These are phyloP conservation scores for Corythucha ciliata DNA, from an alignment of 2,888 invertebrate genomes.

Conservation along the genomic window DNA sequence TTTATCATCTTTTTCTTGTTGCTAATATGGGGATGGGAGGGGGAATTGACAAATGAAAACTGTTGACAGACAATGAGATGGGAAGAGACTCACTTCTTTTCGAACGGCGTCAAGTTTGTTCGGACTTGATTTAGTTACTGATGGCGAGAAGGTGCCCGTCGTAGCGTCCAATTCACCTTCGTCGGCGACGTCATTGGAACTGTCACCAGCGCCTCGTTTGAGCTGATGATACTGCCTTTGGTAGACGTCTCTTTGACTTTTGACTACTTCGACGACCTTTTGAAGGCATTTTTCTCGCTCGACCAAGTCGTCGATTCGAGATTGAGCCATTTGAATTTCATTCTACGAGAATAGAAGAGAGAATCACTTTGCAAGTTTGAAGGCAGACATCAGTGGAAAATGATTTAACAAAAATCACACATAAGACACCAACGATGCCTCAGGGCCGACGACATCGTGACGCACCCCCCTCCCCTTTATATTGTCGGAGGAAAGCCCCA, in stretches of 20 bases:
- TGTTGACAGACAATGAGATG: neutral
- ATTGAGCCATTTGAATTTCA: constrained; percentile 22
- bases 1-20: neutral
- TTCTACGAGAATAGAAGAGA: constrained; percentile 18
- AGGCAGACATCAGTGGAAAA: too few relatives aligned
- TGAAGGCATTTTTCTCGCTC: constrained; percentile 29
- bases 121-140: neutral
- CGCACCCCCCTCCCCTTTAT: too few relatives aligned
- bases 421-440: too few relatives aligned
- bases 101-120: neutral
- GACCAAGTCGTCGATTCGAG: constrained; percentile 24
- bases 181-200: too few relatives aligned
- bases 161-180: too few relatives aligned
- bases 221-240: constrained; percentile 30
- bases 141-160: too few relatives aligned
- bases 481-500: too few relatives aligned
- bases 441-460: too few relatives aligned
- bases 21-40: neutral
- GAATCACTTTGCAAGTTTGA: too few relatives aligned
- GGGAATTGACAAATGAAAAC: too few relatives aligned
- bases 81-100: neutral
- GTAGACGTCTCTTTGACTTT: constrained; percentile 33
- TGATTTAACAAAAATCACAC: too few relatives aligned
- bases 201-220: constrained; percentile 17
- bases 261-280: constrained; percentile 31